Evolutionary conservation across 2,113 vertebrate genomes (phyloP).

Genomic region (Mirza zaza): DNA sequence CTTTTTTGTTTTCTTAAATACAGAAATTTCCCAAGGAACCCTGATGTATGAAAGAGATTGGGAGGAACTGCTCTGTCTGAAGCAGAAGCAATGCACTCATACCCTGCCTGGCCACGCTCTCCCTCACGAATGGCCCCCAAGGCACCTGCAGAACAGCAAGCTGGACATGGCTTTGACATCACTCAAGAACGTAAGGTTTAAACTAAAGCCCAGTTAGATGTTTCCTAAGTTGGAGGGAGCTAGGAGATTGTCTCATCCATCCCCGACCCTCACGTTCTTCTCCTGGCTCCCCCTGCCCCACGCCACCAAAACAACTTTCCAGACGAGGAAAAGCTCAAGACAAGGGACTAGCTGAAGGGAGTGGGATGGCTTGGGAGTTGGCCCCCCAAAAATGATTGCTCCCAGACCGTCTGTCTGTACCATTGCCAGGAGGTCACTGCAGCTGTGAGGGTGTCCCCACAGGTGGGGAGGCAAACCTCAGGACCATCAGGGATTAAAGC

Average conservation of each 20-base stretch:
- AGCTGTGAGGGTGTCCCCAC: neutral
- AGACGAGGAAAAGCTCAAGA: neutral
- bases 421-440: neutral
- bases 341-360: neutral
- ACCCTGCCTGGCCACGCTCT: neutral
- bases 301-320: neutral
- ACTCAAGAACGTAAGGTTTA: neutral
- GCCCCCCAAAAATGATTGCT: neutral
- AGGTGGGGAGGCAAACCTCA: neutral
- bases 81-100: neutral
- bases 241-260: neutral
- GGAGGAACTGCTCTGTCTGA: neutral
- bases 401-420: neutral
- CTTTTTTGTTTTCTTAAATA: neutral
- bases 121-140: neutral
- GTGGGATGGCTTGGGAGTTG: neutral
- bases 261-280: neutral
- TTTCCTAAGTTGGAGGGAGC: neutral
- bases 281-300: neutral
- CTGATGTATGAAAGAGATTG: neutral
- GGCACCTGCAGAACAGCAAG: neutral
- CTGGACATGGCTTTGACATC: neutral
- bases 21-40: neutral
- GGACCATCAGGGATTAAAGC: neutral
- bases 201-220: neutral